Conservation (phyloP, 2,113 vertebrate species). For the Zingel zingel region DNA sequence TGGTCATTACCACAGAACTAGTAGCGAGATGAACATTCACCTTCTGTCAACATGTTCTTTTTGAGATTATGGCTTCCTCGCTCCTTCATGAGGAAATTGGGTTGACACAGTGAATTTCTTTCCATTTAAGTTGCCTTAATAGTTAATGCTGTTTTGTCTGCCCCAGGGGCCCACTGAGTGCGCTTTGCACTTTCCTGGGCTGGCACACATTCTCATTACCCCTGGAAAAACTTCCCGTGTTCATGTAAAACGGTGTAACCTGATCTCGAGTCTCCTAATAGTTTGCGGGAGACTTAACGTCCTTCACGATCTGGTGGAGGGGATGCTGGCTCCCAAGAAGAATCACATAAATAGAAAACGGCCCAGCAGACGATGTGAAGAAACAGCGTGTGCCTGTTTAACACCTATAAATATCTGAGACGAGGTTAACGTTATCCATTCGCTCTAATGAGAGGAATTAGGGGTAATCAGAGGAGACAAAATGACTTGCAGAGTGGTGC, state of each 20-base stretch:
- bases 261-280: conserved; percentile 25
- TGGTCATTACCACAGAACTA: conserved; percentile 10
- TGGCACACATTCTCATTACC: conserved; percentile 73
- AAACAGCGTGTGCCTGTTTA: conserved; percentile 20
- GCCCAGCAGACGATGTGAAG: neutral
- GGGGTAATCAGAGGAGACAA: conserved; percentile 25
- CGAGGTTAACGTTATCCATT: conserved; percentile 17
- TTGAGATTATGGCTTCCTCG: conserved; percentile 49
- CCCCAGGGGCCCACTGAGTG: conserved; percentile 57
- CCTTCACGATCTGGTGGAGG: conserved; percentile 4
- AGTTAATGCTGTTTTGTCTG: conserved; percentile 78
- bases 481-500: neutral
- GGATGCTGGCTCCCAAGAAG: conserved; percentile 11
- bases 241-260: conserved; percentile 69
- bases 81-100: conserved; percentile 60
- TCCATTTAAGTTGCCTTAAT: conserved; percentile 73
- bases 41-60: conserved; percentile 59
- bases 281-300: conserved; percentile 36
- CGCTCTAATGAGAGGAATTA: conserved; percentile 12
- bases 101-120: conserved; percentile 70
- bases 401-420: conserved; percentile 20
- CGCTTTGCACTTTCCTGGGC: conserved; percentile 55
- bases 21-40: neutral
- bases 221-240: conserved; percentile 66
- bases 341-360: conserved; percentile 18